Conservation (phyloP, 2,113 vertebrate species). For the Megaceryle maxima region DNA sequence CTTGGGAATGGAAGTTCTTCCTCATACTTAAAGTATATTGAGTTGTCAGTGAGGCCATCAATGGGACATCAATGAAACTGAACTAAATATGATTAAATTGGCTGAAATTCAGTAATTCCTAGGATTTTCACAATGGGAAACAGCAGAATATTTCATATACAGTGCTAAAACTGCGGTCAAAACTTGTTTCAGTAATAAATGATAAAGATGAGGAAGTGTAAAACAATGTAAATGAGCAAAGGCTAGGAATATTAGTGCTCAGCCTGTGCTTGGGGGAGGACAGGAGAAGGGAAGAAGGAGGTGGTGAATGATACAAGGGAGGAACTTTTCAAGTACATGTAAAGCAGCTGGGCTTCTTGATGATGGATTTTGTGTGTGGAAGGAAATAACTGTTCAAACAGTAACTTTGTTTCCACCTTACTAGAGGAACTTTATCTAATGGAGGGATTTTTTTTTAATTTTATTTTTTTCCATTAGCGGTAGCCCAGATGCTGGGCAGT, state of each 20-base stretch:
- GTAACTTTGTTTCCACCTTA: background rate
- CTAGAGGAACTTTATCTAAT: background rate
- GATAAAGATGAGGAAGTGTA: background rate
- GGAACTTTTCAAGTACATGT: background rate
- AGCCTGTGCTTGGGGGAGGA: background rate
- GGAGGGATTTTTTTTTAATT: background rate
- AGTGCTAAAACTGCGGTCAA: background rate
- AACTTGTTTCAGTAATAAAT: background rate
- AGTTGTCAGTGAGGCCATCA: background rate
- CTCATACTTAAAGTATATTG: background rate
- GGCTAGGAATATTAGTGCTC: background rate
- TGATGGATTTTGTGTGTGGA: background rate
- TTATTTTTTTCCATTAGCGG: background rate
- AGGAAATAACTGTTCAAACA: background rate
- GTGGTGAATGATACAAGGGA: background rate
- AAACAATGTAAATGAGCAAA: background rate
- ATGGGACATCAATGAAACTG: background rate
- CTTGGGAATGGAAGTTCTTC: background rate
- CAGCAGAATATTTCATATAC: background rate
- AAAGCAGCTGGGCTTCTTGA: background rate
- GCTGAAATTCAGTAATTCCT: background rate
- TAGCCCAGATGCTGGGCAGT: background rate
- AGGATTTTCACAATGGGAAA: background rate
- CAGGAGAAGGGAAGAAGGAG: background rate
- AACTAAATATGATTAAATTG: background rate